A percentile compares a stretch with the other conserved stretches of the same genome.
phyloP scores from a whole-genome alignment of 2,888 invertebrate species.

The Dryococelus australis region DNA sequence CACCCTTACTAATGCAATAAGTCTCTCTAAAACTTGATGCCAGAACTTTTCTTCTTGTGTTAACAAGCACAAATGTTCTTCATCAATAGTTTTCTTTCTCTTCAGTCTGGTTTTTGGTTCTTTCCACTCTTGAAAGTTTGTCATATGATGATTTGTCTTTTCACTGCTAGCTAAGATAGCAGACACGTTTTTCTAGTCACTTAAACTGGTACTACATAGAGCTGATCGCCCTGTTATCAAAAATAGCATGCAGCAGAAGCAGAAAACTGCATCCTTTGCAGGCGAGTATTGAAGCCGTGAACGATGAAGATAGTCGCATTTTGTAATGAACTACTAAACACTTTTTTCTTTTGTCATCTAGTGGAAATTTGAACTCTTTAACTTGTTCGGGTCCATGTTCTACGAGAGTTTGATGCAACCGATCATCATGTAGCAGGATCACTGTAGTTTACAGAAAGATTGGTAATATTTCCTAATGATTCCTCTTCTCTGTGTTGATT shows the following conservation, averaged over 20 bases:
- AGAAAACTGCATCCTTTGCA: neutral
- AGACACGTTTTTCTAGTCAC: neutral
- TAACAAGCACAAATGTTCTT: neutral
- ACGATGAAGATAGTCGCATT: neutral
- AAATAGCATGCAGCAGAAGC: slow-evolving; percentile 7
- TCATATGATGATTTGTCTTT: neutral
- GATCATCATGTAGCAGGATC: neutral
- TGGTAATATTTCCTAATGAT: neutral
- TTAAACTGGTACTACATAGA: neutral
- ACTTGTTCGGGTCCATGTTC: neutral
- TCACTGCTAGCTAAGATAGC: neutral
- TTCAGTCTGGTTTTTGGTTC: neutral
- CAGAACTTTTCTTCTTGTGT: too few species aligned
- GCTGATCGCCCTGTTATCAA: neutral
- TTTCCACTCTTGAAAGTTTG: slow-evolving; percentile 16
- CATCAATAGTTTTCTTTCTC: neutral
- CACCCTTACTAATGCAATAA: neutral
- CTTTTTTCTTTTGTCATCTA: neutral
- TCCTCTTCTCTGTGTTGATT: neutral
- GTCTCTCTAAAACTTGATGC: too few species aligned
- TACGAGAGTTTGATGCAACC: neutral
- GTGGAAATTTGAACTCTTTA: neutral
- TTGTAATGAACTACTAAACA: neutral
- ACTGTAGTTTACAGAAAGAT: neutral
- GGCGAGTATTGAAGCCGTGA: slow-evolving; percentile 1